Evolutionary conservation across 2,113 vertebrate genomes (phyloP), one percentile per base, ranked within the genome.

Genomic region (Peromyscus maniculatus): DNA sequence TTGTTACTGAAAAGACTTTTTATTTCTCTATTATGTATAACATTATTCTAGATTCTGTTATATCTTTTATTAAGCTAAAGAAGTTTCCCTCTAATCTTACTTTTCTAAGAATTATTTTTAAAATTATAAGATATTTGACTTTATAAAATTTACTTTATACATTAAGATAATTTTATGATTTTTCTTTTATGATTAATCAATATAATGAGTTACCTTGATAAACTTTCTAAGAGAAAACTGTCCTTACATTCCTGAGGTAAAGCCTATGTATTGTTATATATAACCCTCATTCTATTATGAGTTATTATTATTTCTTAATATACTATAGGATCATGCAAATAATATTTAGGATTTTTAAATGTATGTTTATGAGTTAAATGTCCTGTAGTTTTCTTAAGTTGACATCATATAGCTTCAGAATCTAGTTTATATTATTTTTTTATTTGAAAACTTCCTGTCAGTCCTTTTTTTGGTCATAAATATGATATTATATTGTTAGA

Each of bases 291-390:
- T 94, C 88, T 89, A 33, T 69, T 8, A 33, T 74, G 12, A 24
- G 78, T 6, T 62, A 67, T 83, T 69, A 72, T 91, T 95, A 74
- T 87, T 95, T 96, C 36, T 78, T 83, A 90, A 77, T 78, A 87
- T 5, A 78, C 0, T 31, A 86, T 62, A 80, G 21, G 55, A 66
- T 83, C 90, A 28, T 43, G 26, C 19, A 93, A 87, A 7, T 62
- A 93, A 92, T 67, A 91, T 83, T 93, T 71, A 71, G 33, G 31
- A 87, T 36, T 92, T 92, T 93, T 87, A 21, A 96, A 82, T 67
- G 22, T 94, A 46, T 94, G 22, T 67, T 89, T 11, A 94, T 22
- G 91, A 91, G 86, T 79, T 79, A 90, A 79, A 94, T 77, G 21
- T 13, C 6, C 7, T 79, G 43, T 89, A 55, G 36, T 91, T 89